Conservation (phyloP, 1,140 invertebrate species). For the Sminthurides bifidus region DNA sequence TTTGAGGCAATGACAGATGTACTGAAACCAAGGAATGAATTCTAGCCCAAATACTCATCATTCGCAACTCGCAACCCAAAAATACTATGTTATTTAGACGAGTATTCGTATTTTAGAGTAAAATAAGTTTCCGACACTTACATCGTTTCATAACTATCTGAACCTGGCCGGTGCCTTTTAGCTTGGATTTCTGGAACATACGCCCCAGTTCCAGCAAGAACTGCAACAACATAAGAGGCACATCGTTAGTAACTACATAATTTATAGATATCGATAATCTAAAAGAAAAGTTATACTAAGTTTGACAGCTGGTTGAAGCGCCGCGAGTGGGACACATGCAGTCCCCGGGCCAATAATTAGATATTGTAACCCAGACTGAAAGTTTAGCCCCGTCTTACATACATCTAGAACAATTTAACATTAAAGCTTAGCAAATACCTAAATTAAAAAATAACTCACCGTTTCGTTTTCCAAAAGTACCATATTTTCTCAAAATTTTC, state of each 20-base stretch:
- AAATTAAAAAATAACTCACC: slow-evolving; percentile 16
- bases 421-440: neutral
- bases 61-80: neutral
- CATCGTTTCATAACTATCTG: slow-evolving; percentile 41
- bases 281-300: too few relatives aligned
- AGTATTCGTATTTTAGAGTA: slow-evolving; percentile 9
- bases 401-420: too few relatives aligned
- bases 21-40: neutral
- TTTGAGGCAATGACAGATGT: neutral
- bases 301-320: too few relatives aligned
- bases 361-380: too few relatives aligned
- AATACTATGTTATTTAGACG: neutral
- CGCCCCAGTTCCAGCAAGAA: slow-evolving; percentile 41
- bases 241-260: neutral
- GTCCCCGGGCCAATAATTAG: too few relatives aligned
- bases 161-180: slow-evolving; percentile 38
- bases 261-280: slow-evolving; percentile 8
- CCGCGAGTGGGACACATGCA: too few relatives aligned
- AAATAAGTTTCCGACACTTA: slow-evolving; percentile 33
- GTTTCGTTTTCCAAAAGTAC: slow-evolving; percentile 27
- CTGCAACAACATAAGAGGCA: slow-evolving; percentile 28
- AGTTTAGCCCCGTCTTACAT: too few relatives aligned
- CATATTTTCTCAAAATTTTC: too few relatives aligned
- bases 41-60: neutral
- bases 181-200: slow-evolving; percentile 39